Conservation (phyloP, 2,797 vertebrate species). For the Sebastolobus alascanus region DNA sequence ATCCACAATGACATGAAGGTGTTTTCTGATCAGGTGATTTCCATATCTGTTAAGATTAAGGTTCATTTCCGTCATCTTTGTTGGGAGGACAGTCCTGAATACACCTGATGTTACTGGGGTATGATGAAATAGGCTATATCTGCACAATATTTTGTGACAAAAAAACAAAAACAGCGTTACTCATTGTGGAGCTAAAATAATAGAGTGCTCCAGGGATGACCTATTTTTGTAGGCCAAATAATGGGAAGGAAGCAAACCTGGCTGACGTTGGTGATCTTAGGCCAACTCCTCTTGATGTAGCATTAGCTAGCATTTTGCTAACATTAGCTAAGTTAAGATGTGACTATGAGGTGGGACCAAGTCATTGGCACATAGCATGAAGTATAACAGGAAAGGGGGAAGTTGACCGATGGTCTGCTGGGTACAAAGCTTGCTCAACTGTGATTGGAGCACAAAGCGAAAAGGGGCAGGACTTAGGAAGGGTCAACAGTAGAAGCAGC, state of each 20-base stretch:
- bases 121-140: background rate
- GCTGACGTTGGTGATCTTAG: too few species aligned
- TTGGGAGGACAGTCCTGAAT: background rate
- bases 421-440: background rate
- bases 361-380: background rate
- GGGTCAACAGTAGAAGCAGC: background rate
- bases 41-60: background rate
- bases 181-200: too few species aligned
- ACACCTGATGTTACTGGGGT: background rate
- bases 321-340: too few species aligned
- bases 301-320: too few species aligned
- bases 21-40: background rate
- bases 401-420: rapidly evolving
- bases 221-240: too few species aligned
- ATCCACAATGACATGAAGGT: background rate
- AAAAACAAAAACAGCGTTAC: too few species aligned
- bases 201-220: too few species aligned
- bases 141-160: too few species aligned
- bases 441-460: too few species aligned
- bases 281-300: too few species aligned
- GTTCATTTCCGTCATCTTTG: background rate
- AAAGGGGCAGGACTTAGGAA: background rate
- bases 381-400: background rate
- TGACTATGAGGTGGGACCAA: too few species aligned
- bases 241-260: too few species aligned